Percentiles rank a stretch among this genome's conserved stretches.
phyloP scores from a whole-genome alignment of 1,140 invertebrate genomes.

The Ceratina australensis region DNA sequence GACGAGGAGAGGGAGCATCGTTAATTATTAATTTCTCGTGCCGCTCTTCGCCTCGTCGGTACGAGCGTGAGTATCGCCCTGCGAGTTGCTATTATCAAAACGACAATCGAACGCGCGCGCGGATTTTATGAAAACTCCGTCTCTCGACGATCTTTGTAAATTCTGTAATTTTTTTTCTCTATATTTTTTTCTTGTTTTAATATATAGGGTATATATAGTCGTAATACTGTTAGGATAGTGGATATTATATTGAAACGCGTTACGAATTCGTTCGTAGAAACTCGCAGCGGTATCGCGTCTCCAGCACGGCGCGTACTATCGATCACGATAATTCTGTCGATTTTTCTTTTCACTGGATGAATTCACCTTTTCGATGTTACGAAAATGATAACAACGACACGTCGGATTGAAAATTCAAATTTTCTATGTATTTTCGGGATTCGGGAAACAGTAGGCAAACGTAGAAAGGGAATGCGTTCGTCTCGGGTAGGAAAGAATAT shows the following conservation, averaged over 20 bases:
- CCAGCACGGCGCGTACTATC: constrained; percentile 26
- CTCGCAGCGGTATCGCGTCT: constrained; percentile 48
- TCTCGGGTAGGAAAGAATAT: constrained; percentile 10
- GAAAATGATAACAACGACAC: not conserved
- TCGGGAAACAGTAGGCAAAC: not conserved
- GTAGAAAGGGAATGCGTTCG: not conserved
- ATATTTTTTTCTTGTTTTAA: not conserved
- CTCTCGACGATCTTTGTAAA: constrained; percentile 30
- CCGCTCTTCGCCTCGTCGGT: constrained; percentile 25
- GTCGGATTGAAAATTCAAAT: not conserved
- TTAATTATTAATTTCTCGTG: not conserved
- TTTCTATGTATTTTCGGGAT: not conserved
- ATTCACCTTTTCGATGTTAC: constrained; percentile 4
- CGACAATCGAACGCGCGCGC: constrained; percentile 19
- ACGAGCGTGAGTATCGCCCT: constrained; percentile 11
- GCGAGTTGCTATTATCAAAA: constrained; percentile 31
- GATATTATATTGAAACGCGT: constrained; percentile 8
- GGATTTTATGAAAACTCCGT: constrained; percentile 8
- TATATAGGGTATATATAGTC: constrained; percentile 19
- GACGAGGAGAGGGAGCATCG: not conserved
- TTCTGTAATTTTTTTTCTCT: constrained; percentile 29
- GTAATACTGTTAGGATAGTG: constrained; percentile 16
- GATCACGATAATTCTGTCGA: constrained; percentile 40
- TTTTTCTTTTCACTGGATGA: not conserved
- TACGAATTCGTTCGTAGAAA: constrained; percentile 8